Evolutionary conservation across 2,888 invertebrate genomes (phyloP).

Genomic region (Clivina fossor): DNA sequence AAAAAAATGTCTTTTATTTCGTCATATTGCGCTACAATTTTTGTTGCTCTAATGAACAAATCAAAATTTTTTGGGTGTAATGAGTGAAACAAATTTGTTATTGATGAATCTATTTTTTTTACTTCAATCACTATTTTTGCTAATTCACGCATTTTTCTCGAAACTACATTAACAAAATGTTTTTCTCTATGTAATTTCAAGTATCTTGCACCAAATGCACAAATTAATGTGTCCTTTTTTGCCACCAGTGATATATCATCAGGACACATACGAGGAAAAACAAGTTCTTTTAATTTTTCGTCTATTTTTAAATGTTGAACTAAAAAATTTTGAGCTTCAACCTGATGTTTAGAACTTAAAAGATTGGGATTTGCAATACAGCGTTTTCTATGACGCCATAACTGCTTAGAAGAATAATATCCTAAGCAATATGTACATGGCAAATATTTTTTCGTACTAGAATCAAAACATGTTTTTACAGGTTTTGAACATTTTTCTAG

Average conservation of each 20-base stretch:
- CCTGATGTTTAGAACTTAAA: conserved; percentile 33
- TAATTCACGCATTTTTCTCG: conserved; percentile 37
- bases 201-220: conserved; percentile 39
- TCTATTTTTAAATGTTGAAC: conserved; percentile 33
- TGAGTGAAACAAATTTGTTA: conserved; percentile 34
- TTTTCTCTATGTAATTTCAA: conserved; percentile 38
- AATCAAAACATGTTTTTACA: neutral
- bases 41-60: conserved; percentile 34
- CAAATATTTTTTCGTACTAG: neutral
- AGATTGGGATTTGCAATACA: conserved; percentile 10
- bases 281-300: conserved; percentile 14
- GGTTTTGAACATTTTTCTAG: conserved; percentile 6
- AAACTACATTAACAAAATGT: conserved; percentile 38
- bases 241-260: conserved; percentile 31
- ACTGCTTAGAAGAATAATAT: conserved; percentile 24
- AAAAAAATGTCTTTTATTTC: conserved; percentile 36
- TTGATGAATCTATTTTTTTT: conserved; percentile 30
- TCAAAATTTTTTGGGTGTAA: conserved; percentile 37
- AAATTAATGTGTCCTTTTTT: conserved; percentile 20
- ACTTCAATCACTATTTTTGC: conserved; percentile 36
- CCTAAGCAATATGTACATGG: conserved; percentile 25
- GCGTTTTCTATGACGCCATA: conserved; percentile 23
- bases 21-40: conserved; percentile 39
- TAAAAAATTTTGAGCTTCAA: conserved; percentile 22
- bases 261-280: conserved; percentile 33